Evolutionary conservation across 1,140 invertebrate genomes (phyloP).

Genomic region (Chrysomallon squamiferum): DNA sequence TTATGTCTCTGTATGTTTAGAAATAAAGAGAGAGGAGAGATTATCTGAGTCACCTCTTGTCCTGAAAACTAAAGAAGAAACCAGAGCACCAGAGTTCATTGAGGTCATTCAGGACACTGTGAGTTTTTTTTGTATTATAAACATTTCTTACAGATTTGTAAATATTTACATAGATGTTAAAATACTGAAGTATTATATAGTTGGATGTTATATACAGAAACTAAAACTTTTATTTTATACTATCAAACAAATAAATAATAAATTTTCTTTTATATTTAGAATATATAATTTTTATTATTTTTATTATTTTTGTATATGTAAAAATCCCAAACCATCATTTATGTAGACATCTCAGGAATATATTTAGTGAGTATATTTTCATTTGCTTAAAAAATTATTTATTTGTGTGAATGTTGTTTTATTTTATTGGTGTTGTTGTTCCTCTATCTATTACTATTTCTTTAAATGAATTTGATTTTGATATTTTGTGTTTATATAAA

Average conservation of each 20-base stretch:
- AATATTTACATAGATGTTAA: too few species aligned
- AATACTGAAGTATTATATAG: too few species aligned
- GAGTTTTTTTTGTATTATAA: slow-evolving; percentile 32
- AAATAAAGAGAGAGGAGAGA: slow-evolving; percentile 42
- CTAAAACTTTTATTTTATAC: neutral
- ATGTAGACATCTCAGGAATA: too few species aligned
- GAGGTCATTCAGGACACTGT: slow-evolving; percentile 82
- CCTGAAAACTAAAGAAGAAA: slow-evolving; percentile 46
- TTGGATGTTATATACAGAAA: neutral
- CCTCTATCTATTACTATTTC: too few species aligned
- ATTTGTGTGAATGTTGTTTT: too few species aligned
- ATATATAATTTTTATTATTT: neutral
- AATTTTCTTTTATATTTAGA: neutral
- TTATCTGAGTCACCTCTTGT: slow-evolving; percentile 55
- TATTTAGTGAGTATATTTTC: too few species aligned
- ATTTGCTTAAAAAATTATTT: too few species aligned
- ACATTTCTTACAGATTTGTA: neutral
- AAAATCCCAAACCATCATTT: too few species aligned
- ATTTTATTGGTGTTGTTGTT: too few species aligned
- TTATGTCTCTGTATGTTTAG: slow-evolving; percentile 25
- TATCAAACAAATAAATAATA: neutral
- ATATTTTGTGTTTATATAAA: too few species aligned
- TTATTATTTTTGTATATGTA: neutral
- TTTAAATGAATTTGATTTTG: too few species aligned
- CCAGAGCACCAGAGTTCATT: slow-evolving; percentile 79